Evolutionary conservation across 1,140 invertebrate species (phyloP).

Genomic region (Micrasema minimum): DNA sequence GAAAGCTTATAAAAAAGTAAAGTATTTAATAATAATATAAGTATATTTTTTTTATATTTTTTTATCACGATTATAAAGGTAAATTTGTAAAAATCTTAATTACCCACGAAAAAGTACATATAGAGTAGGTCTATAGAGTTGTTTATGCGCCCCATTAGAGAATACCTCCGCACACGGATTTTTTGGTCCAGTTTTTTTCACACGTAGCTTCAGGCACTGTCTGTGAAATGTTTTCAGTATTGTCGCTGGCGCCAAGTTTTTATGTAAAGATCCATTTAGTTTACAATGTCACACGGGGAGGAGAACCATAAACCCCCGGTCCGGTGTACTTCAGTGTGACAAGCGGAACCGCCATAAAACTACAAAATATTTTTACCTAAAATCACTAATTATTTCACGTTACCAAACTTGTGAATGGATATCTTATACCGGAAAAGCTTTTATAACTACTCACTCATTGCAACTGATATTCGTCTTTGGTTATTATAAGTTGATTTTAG

Average conservation of each 20-base stretch:
- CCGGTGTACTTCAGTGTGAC: background rate
- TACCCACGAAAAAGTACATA: no score
- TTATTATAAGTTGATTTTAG: no score
- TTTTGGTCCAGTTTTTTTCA: constrained; percentile 2
- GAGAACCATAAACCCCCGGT: background rate
- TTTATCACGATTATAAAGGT: no score
- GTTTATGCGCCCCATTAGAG: background rate
- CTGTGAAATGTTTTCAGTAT: background rate
- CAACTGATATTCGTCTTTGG: no score
- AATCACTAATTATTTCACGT: background rate
- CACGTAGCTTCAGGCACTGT: background rate
- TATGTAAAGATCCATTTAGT: constrained; percentile 2
- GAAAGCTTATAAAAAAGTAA: no score
- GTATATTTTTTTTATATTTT: no score
- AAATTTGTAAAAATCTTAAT: no score
- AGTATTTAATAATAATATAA: no score
- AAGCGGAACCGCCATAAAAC: constrained; percentile 17
- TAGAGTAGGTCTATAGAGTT: no score
- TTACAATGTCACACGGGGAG: background rate
- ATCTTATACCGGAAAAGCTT: constrained; percentile 12
- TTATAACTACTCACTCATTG: no score
- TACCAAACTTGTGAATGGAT: constrained; percentile 9
- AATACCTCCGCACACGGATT: background rate
- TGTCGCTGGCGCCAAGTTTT: constrained; percentile 18
- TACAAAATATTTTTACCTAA: constrained; percentile 4